phyloP scores from a whole-genome alignment of 2,888 invertebrate species.

The Ethmia dodecea region DNA sequence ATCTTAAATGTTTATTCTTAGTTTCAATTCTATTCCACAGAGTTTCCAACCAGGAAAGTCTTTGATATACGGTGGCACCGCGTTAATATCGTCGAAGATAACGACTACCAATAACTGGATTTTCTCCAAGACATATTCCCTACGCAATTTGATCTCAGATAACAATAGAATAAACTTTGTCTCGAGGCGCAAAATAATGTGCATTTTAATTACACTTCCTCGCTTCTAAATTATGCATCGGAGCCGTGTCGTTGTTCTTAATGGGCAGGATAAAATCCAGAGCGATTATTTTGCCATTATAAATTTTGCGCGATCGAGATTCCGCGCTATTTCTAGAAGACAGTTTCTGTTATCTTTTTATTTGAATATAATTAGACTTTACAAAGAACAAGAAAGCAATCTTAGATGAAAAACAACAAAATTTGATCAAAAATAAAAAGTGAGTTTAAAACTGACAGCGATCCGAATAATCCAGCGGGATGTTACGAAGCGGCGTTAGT shows the following conservation, averaged over 20 bases:
- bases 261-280: slow-evolving; percentile 52
- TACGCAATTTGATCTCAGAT: slow-evolving; percentile 46
- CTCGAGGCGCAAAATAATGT: slow-evolving; percentile 43
- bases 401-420: slow-evolving; percentile 13
- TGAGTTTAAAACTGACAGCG: slow-evolving; percentile 34
- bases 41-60: slow-evolving; percentile 21
- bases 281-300: slow-evolving; percentile 45
- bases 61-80: slow-evolving; percentile 47
- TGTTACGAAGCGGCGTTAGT: slow-evolving; percentile 42
- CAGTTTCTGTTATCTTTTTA: slow-evolving; percentile 9
- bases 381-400: slow-evolving; percentile 5
- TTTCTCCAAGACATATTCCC: slow-evolving; percentile 39
- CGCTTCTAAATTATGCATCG: slow-evolving; percentile 48
- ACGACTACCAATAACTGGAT: slow-evolving; percentile 39
- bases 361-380: slow-evolving; percentile 9
- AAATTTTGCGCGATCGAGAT: slow-evolving; percentile 21
- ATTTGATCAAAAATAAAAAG: slow-evolving; percentile 25
- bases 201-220: slow-evolving; percentile 63
- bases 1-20: slow-evolving; percentile 26
- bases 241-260: slow-evolving; percentile 51
- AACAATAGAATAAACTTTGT: slow-evolving; percentile 44
- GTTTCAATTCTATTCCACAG: slow-evolving; percentile 20
- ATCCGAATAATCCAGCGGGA: slow-evolving; percentile 42
- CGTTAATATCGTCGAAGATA: slow-evolving; percentile 41
- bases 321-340: slow-evolving; percentile 3